phyloP scores from a whole-genome alignment of 2,797 vertebrate genomes.

The Myotis findleyi region DNA sequence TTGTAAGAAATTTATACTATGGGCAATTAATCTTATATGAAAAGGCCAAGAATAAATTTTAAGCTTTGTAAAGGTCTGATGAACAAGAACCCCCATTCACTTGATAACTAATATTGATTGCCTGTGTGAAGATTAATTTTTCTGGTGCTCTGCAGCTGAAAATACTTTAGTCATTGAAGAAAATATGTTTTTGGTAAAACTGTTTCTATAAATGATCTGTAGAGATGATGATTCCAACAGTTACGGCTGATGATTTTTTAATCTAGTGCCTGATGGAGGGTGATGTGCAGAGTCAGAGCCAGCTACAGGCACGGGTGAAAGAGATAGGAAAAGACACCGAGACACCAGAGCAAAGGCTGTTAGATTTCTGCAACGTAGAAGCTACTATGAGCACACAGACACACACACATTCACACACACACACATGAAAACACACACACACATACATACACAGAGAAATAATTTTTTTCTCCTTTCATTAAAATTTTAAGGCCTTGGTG shows the following conservation, averaged over 20 bases:
- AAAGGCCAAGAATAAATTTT: neutral
- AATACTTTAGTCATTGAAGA: neutral
- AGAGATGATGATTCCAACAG: neutral
- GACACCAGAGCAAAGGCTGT: neutral
- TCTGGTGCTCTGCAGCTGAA: neutral
- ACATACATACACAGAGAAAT: no score
- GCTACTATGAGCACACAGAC: neutral
- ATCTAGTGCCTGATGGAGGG: neutral
- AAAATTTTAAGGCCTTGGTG: neutral
- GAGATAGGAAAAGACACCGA: neutral
- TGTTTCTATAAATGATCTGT: neutral
- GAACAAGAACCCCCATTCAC: neutral
- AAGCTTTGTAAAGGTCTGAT: neutral
- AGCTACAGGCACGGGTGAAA: neutral
- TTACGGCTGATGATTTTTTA: neutral
- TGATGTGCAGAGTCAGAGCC: neutral
- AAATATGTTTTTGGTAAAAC: neutral
- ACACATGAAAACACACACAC: neutral
- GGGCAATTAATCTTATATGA: neutral
- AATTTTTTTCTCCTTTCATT: neutral
- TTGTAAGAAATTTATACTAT: neutral
- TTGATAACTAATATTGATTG: neutral
- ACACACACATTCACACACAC: no score
- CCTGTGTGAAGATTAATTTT: neutral
- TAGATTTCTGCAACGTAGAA: neutral